These are phyloP conservation scores for Chloropsis cyanopogon DNA, from an alignment of 2,113 vertebrate species.

Conservation along the genomic window DNA sequence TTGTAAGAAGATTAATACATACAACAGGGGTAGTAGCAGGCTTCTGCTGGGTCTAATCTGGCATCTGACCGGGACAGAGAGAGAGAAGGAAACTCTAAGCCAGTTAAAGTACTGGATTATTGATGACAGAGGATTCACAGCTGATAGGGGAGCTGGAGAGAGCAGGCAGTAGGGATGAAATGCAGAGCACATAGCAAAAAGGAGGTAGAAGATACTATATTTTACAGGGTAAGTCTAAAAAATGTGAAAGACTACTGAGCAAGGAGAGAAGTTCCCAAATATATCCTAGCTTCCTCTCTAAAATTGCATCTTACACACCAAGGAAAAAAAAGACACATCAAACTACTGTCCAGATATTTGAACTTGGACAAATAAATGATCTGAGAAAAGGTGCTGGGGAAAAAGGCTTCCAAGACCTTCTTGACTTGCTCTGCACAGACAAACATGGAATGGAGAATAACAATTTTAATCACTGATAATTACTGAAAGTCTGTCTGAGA, in stretches of 20 bases:
- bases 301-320: background rate
- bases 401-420: background rate
- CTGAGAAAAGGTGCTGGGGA: background rate
- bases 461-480: background rate
- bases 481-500: background rate
- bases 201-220: background rate
- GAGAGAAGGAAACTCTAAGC: constrained; percentile 48
- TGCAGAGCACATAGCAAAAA: background rate
- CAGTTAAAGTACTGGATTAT: constrained; percentile 47
- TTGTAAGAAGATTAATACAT: constrained; percentile 49
- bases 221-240: background rate
- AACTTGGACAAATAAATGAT: background rate
- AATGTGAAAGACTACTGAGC: background rate
- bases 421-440: background rate
- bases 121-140: constrained; percentile 43
- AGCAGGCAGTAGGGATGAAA: background rate
- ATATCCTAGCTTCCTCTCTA: background rate
- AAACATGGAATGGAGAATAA: background rate
- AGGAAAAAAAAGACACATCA: background rate
- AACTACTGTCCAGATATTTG: background rate
- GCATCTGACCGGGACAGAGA: constrained; percentile 34
- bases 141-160: constrained; percentile 1
- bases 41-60: constrained; percentile 51
- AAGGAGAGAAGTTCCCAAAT: background rate
- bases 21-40: constrained; percentile 24